Evolutionary conservation across 2,888 invertebrate species (phyloP), one percentile per base, ranked within the genome.

Genomic region (Hybos culiciformis): DNA sequence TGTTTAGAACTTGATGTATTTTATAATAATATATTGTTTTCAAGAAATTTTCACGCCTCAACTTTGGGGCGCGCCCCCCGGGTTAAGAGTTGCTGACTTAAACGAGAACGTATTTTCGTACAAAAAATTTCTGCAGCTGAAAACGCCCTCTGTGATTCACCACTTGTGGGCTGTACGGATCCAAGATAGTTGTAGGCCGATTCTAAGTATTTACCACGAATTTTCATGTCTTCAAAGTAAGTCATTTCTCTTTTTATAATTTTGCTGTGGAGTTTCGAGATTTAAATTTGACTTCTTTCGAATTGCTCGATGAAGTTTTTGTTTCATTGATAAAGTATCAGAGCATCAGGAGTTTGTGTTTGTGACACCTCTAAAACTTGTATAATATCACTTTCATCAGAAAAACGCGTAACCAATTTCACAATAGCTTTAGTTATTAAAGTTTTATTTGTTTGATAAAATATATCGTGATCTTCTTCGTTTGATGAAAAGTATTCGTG

Each of bases 51-150:
- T 29, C n/a, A n/a, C 29, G 29, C 12, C 29, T n/a, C 29, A 29
- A 29, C n/a, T 29, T 29, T 29, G 29, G 29, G 29, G 12, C 29
- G n/a, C 29, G 29, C n/a, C 12, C 29, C 29, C 29, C 29, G n/a
- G 29, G 29, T 29, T 29, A 29, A 29, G 29, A 29, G n/a, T 29
- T 29, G 29, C 29, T 29, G 29, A 29, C n/a, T 29, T 29, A 29
- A 29, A 11, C 33, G 33, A 11, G 40, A 33, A 2, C 40, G 21
- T n/a, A 40, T 21, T 40, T 33, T 40, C 5, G 32, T 40, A 12
- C 44, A 44, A 31, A 44, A 11, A n/a, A 40, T 18, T n/a, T 37
- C 40, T 19, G 44, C 44, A 5, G 38, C n/a, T n/a, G 40, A 40
- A 31, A 44, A 44, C 8, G 40, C 44, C 14, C 40, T 34, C 21